phyloP scores from a whole-genome alignment of 2,797 vertebrate species.

The Enteromius trimaculatus region DNA sequence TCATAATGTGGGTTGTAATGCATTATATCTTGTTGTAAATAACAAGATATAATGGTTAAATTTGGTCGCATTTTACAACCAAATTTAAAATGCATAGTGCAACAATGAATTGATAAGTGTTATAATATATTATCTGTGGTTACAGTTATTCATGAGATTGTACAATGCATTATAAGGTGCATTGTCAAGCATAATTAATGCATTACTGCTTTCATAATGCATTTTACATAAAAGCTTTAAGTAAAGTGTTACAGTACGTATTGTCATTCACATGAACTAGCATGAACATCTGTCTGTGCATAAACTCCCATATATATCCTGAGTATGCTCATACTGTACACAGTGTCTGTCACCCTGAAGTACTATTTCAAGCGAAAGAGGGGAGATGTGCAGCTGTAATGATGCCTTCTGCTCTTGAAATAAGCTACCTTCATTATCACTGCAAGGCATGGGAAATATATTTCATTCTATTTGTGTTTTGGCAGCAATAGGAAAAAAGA shows the following conservation, averaged over 20 bases:
- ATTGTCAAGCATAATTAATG: background rate
- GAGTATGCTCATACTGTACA: background rate
- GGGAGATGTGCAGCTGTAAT: slow-evolving; percentile 18
- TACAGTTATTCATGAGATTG: background rate
- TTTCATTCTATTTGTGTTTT: slow-evolving; percentile 7
- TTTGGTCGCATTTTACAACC: too few relatives aligned
- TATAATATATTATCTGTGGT: background rate
- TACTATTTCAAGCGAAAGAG: slow-evolving; percentile 10
- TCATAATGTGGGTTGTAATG: background rate
- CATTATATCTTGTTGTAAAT: background rate
- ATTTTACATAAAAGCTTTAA: too few relatives aligned
- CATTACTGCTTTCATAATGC: too few relatives aligned
- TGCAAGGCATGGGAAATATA: background rate
- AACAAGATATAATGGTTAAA: background rate
- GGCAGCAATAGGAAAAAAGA: background rate
- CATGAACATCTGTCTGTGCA: background rate
- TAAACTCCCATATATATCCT: background rate
- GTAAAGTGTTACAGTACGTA: too few relatives aligned
- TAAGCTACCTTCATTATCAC: slow-evolving; percentile 32
- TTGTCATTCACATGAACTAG: background rate
- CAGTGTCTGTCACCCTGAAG: background rate
- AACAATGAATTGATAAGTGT: background rate
- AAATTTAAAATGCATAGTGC: background rate
- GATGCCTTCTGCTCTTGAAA: slow-evolving; percentile 26
- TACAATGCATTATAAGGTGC: background rate